phyloP scores from a whole-genome alignment of 2,113 vertebrate species.

The Theristicus caerulescens region DNA sequence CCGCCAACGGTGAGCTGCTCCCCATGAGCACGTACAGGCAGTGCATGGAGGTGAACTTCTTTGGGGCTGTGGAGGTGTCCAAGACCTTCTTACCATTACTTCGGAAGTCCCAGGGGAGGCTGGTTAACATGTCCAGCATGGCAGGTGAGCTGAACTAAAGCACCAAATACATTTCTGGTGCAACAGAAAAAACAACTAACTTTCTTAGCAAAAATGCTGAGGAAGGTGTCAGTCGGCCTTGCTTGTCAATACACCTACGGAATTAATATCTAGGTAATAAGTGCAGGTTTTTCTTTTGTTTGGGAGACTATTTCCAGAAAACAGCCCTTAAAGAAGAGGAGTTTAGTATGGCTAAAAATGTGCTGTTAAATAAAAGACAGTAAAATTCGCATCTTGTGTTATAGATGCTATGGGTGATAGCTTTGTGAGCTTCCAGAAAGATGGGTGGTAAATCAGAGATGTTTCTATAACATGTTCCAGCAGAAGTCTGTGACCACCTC shows the following conservation, averaged over 20 bases:
- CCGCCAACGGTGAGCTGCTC: slow-evolving; percentile 76
- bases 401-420: background rate
- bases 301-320: background rate
- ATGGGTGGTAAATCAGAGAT: background rate
- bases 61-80: slow-evolving; percentile 79
- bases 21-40: slow-evolving; percentile 72
- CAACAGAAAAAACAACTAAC: background rate
- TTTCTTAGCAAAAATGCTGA: background rate
- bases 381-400: background rate
- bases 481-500: background rate
- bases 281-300: background rate
- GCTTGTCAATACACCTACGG: background rate
- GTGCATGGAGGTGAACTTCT: slow-evolving; percentile 87
- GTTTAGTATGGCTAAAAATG: background rate
- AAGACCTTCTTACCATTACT: slow-evolving; percentile 85
- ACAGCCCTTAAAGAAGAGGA: background rate
- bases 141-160: slow-evolving; percentile 73
- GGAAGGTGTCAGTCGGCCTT: background rate
- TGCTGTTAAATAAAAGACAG: background rate
- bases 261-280: background rate
- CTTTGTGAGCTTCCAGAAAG: background rate
- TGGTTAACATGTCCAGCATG: slow-evolving; percentile 85
- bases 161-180: background rate
- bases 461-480: background rate
- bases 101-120: slow-evolving; percentile 78